phyloP scores from a whole-genome alignment of 2,113 vertebrate genomes.

The Sceloporus tristichus region DNA sequence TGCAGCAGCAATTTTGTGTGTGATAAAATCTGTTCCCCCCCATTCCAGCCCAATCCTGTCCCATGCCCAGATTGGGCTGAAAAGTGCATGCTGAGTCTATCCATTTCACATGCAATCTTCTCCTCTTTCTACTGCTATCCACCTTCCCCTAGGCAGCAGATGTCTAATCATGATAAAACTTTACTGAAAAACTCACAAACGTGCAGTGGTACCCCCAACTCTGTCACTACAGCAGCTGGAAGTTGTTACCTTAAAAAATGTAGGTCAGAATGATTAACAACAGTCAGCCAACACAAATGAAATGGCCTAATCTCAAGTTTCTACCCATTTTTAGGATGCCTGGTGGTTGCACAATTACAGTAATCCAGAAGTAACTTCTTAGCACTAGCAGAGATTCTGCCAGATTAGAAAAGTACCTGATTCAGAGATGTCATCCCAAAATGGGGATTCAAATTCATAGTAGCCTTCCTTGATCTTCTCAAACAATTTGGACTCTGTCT shows the following conservation, averaged over 20 bases:
- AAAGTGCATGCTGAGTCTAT: too few relatives aligned
- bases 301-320: neutral
- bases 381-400: neutral
- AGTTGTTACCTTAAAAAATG: neutral
- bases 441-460: slow-evolving; percentile 92
- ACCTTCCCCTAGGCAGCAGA: neutral
- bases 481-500: slow-evolving; percentile 90
- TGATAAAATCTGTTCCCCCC: too few relatives aligned
- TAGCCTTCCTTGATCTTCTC: slow-evolving; percentile 94
- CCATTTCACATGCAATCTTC: too few relatives aligned
- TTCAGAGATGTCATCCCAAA: slow-evolving; percentile 94
- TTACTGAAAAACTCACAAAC: neutral
- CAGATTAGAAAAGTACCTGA: slow-evolving; percentile 80
- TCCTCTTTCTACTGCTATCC: too few relatives aligned
- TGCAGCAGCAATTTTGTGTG: too few relatives aligned
- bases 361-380: neutral
- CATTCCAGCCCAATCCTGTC: too few relatives aligned
- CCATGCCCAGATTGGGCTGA: too few relatives aligned
- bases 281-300: neutral
- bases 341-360: neutral
- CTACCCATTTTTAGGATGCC: too few relatives aligned
- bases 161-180: neutral
- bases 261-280: neutral
- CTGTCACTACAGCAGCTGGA: neutral
- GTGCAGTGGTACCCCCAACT: too few relatives aligned